phyloP scores from a whole-genome alignment of 2,113 vertebrate species.

The Herpetotheres cachinnans region DNA sequence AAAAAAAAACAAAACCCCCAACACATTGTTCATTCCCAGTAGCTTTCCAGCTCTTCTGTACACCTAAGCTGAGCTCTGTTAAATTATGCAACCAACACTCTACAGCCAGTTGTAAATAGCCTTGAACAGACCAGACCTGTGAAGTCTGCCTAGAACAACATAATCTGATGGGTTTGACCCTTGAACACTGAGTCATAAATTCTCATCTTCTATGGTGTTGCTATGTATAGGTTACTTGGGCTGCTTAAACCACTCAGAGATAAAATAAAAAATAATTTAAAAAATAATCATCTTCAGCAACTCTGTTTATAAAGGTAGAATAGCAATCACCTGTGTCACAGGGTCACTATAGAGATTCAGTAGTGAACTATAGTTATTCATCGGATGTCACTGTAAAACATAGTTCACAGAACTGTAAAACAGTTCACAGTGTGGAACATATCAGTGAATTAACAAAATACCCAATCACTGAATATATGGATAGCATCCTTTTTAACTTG shows the following conservation, averaged over 20 bases:
- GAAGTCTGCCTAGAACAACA: not conserved
- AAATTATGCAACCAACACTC: not conserved
- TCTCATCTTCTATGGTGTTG: not conserved
- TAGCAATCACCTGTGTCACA: not conserved
- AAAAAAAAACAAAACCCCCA: not conserved
- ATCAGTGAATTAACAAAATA: not conserved
- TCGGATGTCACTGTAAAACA: not conserved
- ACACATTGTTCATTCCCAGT: not conserved
- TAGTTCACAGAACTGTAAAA: not conserved
- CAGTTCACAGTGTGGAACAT: not conserved
- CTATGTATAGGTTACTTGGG: not conserved
- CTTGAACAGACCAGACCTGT: not conserved
- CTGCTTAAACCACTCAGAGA: not conserved
- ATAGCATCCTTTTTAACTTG: constrained; percentile 41
- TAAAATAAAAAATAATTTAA: not conserved
- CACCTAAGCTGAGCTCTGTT: not conserved
- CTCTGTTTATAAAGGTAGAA: not conserved
- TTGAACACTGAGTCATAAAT: not conserved
- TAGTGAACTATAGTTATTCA: not conserved
- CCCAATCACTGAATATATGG: constrained; percentile 13
- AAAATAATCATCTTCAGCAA: not conserved
- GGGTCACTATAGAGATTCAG: not conserved
- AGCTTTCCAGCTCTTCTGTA: not conserved
- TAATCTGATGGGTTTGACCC: not conserved
- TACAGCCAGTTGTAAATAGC: not conserved